A percentile compares a stretch with the other conserved stretches of the same genome.
Evolutionary conservation across 2,113 vertebrate species (phyloP).

Genomic region (Grallaria varia): DNA sequence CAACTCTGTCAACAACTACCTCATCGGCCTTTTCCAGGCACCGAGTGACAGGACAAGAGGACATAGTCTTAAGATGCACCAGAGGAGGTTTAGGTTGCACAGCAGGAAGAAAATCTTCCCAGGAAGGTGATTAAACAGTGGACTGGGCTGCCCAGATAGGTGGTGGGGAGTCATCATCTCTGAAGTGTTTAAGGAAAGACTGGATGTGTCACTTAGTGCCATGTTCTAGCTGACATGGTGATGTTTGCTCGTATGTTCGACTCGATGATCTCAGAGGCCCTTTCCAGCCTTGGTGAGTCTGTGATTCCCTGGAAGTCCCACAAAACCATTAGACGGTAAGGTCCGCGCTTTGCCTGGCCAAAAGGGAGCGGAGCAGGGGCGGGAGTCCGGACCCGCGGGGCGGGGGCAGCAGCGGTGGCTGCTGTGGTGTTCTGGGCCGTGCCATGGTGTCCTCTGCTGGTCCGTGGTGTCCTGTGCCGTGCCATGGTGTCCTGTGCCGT

Average conservation of each 20-base stretch:
- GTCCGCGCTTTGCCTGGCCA: background rate
- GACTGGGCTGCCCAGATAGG: fast-evolving
- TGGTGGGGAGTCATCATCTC: background rate
- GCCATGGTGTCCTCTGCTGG: too few species aligned
- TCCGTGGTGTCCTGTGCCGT: too few species aligned
- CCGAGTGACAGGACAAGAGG: background rate
- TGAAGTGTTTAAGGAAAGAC: background rate
- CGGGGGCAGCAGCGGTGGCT: too few species aligned
- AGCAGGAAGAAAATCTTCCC: background rate
- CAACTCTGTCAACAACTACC: fast-evolving
- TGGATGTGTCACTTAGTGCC: too few species aligned
- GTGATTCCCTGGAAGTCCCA: background rate
- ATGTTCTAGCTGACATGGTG: fast-evolving
- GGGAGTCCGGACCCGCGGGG: too few species aligned
- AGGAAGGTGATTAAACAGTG: fast-evolving
- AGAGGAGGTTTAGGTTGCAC: too few species aligned
- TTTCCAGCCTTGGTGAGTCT: background rate
- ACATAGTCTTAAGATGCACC: fast-evolving
- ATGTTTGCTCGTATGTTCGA: fast-evolving
- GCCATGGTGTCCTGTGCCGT: too few species aligned
- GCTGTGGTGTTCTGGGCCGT: too few species aligned
- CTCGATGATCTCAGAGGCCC: background rate
- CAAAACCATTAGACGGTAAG: too few species aligned
- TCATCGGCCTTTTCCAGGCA: background rate
- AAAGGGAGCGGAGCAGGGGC: background rate